phyloP scores from a whole-genome alignment of 2,797 vertebrate genomes.

The Anableps anableps region DNA sequence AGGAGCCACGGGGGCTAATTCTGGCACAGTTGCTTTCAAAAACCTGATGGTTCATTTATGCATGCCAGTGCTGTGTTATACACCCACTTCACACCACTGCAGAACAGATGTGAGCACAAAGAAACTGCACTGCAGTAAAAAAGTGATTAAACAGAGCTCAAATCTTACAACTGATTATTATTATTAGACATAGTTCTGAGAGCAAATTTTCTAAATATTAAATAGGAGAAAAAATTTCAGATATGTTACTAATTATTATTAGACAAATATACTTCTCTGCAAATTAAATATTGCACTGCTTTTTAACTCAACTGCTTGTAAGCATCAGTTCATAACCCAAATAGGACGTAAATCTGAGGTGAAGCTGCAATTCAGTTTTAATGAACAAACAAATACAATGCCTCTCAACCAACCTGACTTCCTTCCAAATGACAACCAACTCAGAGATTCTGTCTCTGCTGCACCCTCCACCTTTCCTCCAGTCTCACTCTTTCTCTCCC shows the following conservation, averaged over 20 bases:
- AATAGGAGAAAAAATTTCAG: constrained; percentile 10
- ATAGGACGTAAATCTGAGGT: constrained; percentile 48
- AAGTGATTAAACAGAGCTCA: constrained; percentile 34
- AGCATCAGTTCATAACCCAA: constrained; percentile 33
- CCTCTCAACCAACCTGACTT: constrained; percentile 71
- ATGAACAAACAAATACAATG: constrained; percentile 77
- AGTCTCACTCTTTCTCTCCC: constrained; percentile 52
- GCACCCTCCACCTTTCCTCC: constrained; percentile 50
- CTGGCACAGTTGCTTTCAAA: constrained; percentile 63
- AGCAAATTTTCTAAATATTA: constrained; percentile 3
- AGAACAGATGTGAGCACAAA: constrained; percentile 54
- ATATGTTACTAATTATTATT: constrained; percentile 32
- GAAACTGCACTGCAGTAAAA: constrained; percentile 31
- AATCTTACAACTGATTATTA: constrained; percentile 15
- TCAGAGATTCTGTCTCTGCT: constrained; percentile 65
- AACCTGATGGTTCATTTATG: constrained; percentile 72
- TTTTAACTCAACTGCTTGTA: constrained; percentile 40
- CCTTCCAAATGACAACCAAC: constrained; percentile 78
- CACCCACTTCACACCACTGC: constrained; percentile 46
- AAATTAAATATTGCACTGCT: constrained; percentile 28
- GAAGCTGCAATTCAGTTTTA: constrained; percentile 70
- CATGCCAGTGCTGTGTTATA: constrained; percentile 65
- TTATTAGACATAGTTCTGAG: not conserved
- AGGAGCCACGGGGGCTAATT: constrained; percentile 74
- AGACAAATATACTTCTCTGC: constrained; percentile 3